Evolutionary conservation across 2,888 invertebrate genomes (phyloP).

Genomic region (Hypolimnas misippus): DNA sequence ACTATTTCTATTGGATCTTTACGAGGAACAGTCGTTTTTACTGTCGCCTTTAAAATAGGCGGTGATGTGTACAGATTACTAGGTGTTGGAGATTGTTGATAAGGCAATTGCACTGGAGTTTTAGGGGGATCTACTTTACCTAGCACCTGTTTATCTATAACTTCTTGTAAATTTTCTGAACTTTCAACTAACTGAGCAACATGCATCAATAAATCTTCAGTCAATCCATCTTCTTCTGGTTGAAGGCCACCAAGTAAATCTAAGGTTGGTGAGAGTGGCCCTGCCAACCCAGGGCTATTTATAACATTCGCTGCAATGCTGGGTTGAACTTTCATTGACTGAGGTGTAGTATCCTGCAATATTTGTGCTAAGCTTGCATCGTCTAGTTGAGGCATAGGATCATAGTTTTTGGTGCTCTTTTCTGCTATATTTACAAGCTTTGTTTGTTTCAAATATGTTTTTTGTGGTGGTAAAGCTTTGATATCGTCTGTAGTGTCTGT

Average conservation of each 20-base stretch:
- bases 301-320: constrained; percentile 63
- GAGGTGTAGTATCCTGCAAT: constrained; percentile 70
- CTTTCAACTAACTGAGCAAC: constrained; percentile 89
- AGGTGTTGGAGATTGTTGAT: constrained; percentile 49
- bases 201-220: constrained; percentile 88
- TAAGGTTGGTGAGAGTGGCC: constrained; percentile 84
- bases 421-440: constrained; percentile 52
- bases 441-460: constrained; percentile 59
- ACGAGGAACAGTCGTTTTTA: constrained; percentile 57
- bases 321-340: constrained; percentile 61
- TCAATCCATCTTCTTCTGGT: constrained; percentile 86
- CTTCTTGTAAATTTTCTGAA: constrained; percentile 87
- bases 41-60: constrained; percentile 57
- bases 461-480: constrained; percentile 50
- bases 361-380: constrained; percentile 79
- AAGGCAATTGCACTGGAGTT: constrained; percentile 48
- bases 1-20: constrained; percentile 89
- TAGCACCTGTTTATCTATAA: constrained; percentile 87
- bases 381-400: constrained; percentile 76
- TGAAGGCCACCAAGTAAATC: constrained; percentile 84
- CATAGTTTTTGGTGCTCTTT: constrained; percentile 65
- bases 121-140: constrained; percentile 73
- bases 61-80: constrained; percentile 59
- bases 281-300: constrained; percentile 78
- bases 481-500: constrained; percentile 51